Evolutionary conservation across 2,888 invertebrate genomes (phyloP).

Genomic region (Napeogenes inachia): DNA sequence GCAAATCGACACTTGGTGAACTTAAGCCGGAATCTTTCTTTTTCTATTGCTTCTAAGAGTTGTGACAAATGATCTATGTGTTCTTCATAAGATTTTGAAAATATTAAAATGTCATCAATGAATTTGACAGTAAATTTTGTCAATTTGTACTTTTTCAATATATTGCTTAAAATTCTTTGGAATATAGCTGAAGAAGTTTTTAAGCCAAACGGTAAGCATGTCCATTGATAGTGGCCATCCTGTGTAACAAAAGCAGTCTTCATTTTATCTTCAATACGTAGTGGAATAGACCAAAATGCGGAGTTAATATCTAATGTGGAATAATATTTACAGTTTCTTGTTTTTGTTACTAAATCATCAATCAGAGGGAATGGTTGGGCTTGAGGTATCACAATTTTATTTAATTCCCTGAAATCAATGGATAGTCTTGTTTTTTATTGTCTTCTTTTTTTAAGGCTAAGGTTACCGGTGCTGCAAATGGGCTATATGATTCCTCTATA

Average conservation of each 20-base stretch:
- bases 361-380: constrained; percentile 44
- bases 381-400: constrained; percentile 41
- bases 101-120: constrained; percentile 28
- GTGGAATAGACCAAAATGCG: constrained; percentile 49
- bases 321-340: no score
- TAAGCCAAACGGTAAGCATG: no score
- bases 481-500: neutral
- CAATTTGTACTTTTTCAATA: constrained; percentile 14
- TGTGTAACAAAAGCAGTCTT: constrained; percentile 40
- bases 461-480: constrained; percentile 11
- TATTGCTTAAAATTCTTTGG: constrained; percentile 9
- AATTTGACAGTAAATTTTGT: constrained; percentile 17
- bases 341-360: constrained; percentile 40
- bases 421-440: constrained; percentile 36
- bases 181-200: no score
- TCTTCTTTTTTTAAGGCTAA: constrained; percentile 27
- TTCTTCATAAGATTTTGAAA: constrained; percentile 30
- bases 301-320: constrained; percentile 45
- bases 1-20: constrained; percentile 33
- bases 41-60: constrained; percentile 26
- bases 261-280: constrained; percentile 36
- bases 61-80: constrained; percentile 29
- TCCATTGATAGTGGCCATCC: no score
- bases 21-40: constrained; percentile 33
- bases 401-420: constrained; percentile 40